Conservation (phyloP, 2,888 invertebrate genomes). For the Drosophila kambysellisi region DNA sequence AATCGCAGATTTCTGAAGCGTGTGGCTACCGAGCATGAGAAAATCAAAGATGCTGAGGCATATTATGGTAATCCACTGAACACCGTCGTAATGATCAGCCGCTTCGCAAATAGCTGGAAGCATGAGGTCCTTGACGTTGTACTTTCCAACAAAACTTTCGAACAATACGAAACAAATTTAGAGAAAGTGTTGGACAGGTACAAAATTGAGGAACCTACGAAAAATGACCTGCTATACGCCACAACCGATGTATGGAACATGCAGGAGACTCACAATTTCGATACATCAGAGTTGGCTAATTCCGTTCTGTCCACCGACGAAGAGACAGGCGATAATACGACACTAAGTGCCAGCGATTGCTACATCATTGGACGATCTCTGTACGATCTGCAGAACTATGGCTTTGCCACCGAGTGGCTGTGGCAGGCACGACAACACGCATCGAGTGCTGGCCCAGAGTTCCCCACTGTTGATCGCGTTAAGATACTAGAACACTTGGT, state of each 20-base stretch:
- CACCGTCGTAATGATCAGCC: conserved; percentile 58
- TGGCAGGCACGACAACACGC: conserved; percentile 44
- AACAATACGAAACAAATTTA: conserved; percentile 7
- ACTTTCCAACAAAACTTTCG: conserved; percentile 8
- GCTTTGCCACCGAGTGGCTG: conserved; percentile 71
- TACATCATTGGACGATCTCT: conserved; percentile 58
- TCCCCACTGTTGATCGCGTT: conserved; percentile 34
- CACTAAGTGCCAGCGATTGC: conserved; percentile 69
- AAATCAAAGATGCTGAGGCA: conserved; percentile 14
- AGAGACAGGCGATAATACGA: conserved; percentile 84
- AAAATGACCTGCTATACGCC: conserved; percentile 96
- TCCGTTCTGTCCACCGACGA: conserved; percentile 91
- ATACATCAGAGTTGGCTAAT: conserved; percentile 91
- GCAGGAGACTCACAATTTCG: conserved; percentile 94
- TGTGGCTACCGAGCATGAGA: conserved; percentile 26
- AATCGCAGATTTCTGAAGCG: conserved; percentile 42
- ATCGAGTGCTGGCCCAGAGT: background rate
- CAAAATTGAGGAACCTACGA: conserved; percentile 60
- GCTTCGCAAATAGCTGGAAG: conserved; percentile 68
- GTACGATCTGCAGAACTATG: conserved; percentile 33
- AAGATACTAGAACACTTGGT: conserved; percentile 57
- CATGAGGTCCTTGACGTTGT: conserved; percentile 51
- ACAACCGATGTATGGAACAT: conserved; percentile 94
- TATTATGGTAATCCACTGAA: conserved; percentile 69
- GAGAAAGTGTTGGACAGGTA: background rate